These are phyloP conservation scores for Oligia latruncula DNA, from an alignment of 2,888 invertebrate genomes.

Conservation along the genomic window DNA sequence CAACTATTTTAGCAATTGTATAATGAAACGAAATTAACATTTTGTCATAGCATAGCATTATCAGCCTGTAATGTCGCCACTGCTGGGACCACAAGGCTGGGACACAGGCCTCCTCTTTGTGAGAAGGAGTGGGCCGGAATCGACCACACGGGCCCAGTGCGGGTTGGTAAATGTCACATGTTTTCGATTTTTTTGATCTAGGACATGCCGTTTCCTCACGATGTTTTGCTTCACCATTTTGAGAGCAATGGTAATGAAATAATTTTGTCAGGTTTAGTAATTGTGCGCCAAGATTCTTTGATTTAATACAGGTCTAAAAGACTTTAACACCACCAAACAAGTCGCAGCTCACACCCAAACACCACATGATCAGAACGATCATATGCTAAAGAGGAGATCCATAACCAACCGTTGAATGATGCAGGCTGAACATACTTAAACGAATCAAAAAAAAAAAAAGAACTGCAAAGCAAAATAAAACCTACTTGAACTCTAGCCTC, in stretches of 20 bases:
- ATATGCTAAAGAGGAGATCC: not conserved
- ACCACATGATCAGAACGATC: not conserved
- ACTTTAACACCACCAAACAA: not conserved
- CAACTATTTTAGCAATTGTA: not conserved
- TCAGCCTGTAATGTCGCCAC: not conserved
- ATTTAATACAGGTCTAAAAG: not conserved
- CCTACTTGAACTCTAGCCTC: constrained; percentile 97
- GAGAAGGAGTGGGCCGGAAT: not conserved
- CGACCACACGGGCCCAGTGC: not conserved
- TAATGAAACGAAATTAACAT: not conserved
- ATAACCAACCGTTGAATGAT: not conserved
- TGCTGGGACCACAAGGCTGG: not conserved
- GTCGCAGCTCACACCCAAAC: not conserved
- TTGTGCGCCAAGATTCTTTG: not conserved
- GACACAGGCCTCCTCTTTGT: not conserved
- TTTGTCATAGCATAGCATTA: not conserved
- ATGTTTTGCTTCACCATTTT: not conserved
- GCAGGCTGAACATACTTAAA: not conserved
- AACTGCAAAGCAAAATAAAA: not conserved
- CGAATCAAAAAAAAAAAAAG: not conserved
- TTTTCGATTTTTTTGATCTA: not conserved
- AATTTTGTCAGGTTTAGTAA: too few relatives aligned
- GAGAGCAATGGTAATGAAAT: not conserved
- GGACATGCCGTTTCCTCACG: not conserved
- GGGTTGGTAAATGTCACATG: not conserved